Base-by-base conservation (phyloP, 2,888 invertebrate genomes). In the Apoderus coryli region DNA sequence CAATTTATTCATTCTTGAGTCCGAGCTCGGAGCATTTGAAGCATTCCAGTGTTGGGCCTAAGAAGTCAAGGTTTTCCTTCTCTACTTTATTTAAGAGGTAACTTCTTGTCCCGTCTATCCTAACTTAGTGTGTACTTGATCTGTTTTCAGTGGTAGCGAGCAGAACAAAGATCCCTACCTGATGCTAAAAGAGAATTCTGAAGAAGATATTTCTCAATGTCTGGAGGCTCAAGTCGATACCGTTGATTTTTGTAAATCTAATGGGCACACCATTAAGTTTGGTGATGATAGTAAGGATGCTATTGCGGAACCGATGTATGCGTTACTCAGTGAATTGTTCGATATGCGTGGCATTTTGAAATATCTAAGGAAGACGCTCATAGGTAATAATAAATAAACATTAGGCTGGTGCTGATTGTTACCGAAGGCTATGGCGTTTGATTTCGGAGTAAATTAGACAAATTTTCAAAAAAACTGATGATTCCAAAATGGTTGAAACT, bases 1-100 rank as follows among this genome's bases (percentile, higher is more conserved):
- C 84, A 30, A 67, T 90, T 41, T 90, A 88, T 52, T 75, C 82
- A 37, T 90, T 90, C 60, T 66, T 90, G n/a, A 85, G 86, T 54
- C 88, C 88, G 3, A 86, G 84, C 54, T 85, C 88, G 1, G 86
- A 88, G 52, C 84, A 84, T 57, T 64, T 89, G 40, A 85, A 86
- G 55, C 79, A 79, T 45, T 65, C 69, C 32, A 66, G 73, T 24
- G 76, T 77, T 24, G 71, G 77, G 45, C 81, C 80, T 37, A 86
- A 86, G 60, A 88, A 85, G 57, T 76, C 78, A 6, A 76, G 81
- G 49, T 88, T 89, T 59, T 88, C 84, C 2, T 70, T 89, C 39
- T 75, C 82, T 4, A 85, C 82, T 1, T 63, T 89, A 35, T 84
- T 89, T 49, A 86, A 84, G 67, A 79, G 79, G 73, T 81, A 64